A percentile compares a stretch with the other conserved stretches of the same genome.
phyloP scores from a whole-genome alignment of 2,113 vertebrate genomes.

The Nothocercus nigrocapillus region DNA sequence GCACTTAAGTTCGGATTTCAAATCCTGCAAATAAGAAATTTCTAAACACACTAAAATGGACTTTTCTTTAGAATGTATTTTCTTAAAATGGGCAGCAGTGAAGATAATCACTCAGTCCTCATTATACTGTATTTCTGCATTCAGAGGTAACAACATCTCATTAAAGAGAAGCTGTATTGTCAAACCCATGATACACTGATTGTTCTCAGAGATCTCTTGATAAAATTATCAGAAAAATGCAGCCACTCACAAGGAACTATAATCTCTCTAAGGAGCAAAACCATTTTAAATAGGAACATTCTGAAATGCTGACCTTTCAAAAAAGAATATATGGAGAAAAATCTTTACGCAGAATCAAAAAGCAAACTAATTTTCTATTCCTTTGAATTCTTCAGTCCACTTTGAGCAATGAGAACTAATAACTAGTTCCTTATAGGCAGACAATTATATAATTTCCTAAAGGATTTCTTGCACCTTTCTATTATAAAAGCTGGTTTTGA shows the following conservation, averaged over 20 bases:
- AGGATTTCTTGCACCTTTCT: neutral
- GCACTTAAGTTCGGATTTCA: neutral
- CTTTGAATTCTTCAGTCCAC: neutral
- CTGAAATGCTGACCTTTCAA: neutral
- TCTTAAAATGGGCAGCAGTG: neutral
- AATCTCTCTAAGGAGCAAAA: neutral
- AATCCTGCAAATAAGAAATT: neutral
- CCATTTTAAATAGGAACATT: neutral
- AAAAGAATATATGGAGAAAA: neutral
- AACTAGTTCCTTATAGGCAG: neutral
- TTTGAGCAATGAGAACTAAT: neutral
- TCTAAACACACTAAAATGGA: neutral
- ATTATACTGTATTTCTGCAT: neutral
- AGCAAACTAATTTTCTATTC: neutral
- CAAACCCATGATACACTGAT: neutral
- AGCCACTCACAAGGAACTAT: fast-evolving
- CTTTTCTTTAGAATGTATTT: neutral
- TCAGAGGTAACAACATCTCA: neutral
- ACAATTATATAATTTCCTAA: neutral
- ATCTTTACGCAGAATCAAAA: neutral
- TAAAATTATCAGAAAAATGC: neutral
- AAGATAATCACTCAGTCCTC: neutral
- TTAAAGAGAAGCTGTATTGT: neutral
- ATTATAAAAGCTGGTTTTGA: neutral
- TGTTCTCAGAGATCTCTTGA: neutral